Conservation (phyloP, 2,888 invertebrate species). For the Elegia similella region DNA sequence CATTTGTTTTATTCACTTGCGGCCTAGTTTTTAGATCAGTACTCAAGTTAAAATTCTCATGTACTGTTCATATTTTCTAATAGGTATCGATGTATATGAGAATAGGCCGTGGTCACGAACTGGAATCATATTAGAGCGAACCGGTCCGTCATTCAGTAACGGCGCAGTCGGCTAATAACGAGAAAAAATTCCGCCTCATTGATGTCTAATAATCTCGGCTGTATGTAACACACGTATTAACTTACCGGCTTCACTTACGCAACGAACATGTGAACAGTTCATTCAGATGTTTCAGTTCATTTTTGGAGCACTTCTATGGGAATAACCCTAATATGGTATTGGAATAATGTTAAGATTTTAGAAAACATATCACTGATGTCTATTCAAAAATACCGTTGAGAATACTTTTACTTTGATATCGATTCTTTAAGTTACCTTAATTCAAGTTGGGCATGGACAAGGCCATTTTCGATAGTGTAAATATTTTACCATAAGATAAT, state of each 20-base stretch:
- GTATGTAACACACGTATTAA: conserved; percentile 14
- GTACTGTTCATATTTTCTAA: neutral
- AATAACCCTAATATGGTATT: neutral
- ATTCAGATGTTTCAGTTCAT: neutral
- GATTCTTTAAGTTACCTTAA: too few species aligned
- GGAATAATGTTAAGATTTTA: too few species aligned
- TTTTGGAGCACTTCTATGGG: neutral
- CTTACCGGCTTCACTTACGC: conserved; percentile 8
- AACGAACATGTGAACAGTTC: conserved; percentile 1
- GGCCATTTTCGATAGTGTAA: too few species aligned
- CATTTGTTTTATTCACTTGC: too few species aligned
- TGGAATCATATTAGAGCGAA: conserved; percentile 38
- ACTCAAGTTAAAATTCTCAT: too few species aligned
- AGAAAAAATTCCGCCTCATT: conserved; percentile 27
- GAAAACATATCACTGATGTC: too few species aligned
- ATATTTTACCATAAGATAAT: too few species aligned
- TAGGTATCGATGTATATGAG: conserved; percentile 6
- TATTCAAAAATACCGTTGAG: too few species aligned
- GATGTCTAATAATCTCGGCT: conserved; percentile 23
- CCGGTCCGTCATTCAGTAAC: conserved; percentile 49
- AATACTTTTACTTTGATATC: too few species aligned
- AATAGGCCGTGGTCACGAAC: conserved; percentile 37
- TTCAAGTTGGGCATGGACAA: too few species aligned
- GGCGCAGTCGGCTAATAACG: conserved; percentile 38
- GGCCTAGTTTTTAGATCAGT: too few species aligned